Base-by-base conservation (phyloP, 2,797 vertebrate genomes). In the Cuniculus paca region DNA sequence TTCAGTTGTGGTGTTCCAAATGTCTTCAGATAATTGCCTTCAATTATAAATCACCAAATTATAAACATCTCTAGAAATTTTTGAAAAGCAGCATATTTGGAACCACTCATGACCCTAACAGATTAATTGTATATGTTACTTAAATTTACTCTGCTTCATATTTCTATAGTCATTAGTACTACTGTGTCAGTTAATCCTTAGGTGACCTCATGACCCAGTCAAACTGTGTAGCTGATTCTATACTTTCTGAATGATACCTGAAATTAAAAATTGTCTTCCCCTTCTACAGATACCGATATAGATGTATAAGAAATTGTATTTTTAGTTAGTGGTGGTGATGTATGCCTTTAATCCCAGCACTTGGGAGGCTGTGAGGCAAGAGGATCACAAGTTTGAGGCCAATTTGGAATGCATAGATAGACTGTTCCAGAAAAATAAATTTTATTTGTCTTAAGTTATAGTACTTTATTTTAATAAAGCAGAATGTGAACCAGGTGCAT, bases 41-140 rank as follows among this genome's bases (percentile, higher is more conserved):
- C 77, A 94, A 42, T 85, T 90, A 54, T 52, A 65, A 79, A 85
- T 90, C 78, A 36, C 34, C 56, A 91, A 58, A 95, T 96, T 95
- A 87, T 31, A 95, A 75, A 50, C 9, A 63, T 42, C 54, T 65
- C 74, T 84, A 28, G 36, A 88, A 72, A 74, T 26, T 34, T 77
- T 90, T 24, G 34, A 91, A 95, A 77, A 39, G 8, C 22, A 2
- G 0, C 31, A 0, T 50, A 52, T 86, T 48, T 75, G 61, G 77
- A 89, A 68, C 24, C 26, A 74, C 28, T 93, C 34, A 45, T 20
- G 1, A 75, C 14, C 10, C 28, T 75, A 75, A 68, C 14, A 65
- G 60, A 88, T 88, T 80, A 85, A 56, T 34, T 80, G 28, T 16
- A 45, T 31, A 7, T 81, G 11, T 63, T 75, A 86, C 63, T 88